Conservation (phyloP, 2,113 vertebrate genomes). For the Rutilus rutilus region DNA sequence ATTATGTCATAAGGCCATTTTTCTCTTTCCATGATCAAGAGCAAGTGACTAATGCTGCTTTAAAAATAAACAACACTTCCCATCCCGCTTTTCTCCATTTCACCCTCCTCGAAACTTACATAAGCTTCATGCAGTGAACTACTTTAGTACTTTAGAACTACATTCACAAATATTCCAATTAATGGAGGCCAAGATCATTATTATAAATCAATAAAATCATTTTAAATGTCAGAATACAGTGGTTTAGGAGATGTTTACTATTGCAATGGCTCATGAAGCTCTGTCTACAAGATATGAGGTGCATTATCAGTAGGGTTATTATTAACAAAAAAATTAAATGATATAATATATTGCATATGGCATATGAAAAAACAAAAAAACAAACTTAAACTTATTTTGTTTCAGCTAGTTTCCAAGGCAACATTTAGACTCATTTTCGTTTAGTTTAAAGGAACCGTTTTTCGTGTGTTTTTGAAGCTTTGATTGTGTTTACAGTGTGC, state of each 20-base stretch:
- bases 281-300: neutral
- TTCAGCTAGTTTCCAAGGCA: too few species aligned
- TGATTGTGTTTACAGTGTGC: too few species aligned
- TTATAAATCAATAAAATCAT: neutral
- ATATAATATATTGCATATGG: too few species aligned
- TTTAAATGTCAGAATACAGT: neutral
- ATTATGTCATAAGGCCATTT: conserved; percentile 70
- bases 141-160: too few species aligned
- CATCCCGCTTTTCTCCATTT: conserved; percentile 50
- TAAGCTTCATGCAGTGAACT: conserved; percentile 57
- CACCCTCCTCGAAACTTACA: conserved; percentile 67
- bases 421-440: too few species aligned
- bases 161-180: neutral
- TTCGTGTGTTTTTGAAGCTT: too few species aligned
- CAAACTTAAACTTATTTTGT: too few species aligned
- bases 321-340: neutral
- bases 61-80: conserved; percentile 69
- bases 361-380: too few species aligned
- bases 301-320: neutral
- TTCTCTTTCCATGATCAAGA: conserved; percentile 56
- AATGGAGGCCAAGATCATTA: neutral
- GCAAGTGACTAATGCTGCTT: conserved; percentile 65
- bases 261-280: neutral
- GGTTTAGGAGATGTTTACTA: conserved; percentile 5
- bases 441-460: too few species aligned